Conservation (phyloP, 1,140 invertebrate species). For the Musca domestica region DNA sequence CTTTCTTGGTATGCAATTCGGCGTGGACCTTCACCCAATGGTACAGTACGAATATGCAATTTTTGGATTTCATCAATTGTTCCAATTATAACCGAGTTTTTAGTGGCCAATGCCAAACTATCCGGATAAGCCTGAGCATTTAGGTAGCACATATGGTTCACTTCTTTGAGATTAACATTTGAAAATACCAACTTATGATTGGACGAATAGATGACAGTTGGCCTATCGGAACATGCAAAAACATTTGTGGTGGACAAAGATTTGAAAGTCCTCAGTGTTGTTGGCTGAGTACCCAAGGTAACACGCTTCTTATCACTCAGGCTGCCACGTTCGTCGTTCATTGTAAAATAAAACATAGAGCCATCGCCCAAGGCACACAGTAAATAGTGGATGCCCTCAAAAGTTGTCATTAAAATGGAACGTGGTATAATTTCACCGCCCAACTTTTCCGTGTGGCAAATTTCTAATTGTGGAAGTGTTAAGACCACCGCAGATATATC, state of each 20-base stretch:
- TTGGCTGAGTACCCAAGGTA: conserved; percentile 95
- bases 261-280: conserved; percentile 85
- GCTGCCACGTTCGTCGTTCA: conserved; percentile 70
- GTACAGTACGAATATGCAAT: conserved; percentile 92
- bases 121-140: conserved; percentile 94
- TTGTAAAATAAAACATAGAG: conserved; percentile 93
- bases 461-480: conserved; percentile 72
- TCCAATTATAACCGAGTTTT: conserved; percentile 91
- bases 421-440: conserved; percentile 95
- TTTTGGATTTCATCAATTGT: conserved; percentile 99
- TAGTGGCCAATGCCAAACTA: conserved; percentile 90
- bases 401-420: conserved; percentile 90
- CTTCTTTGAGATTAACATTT: conserved; percentile 97
- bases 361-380: conserved; percentile 95
- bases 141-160: conserved; percentile 97
- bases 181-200: conserved; percentile 99
- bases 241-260: conserved; percentile 94
- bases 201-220: conserved; percentile 97
- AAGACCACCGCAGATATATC: conserved; percentile 91
- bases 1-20: conserved; percentile 93
- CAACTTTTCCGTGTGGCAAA: conserved; percentile 80
- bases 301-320: conserved; percentile 86
- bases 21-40: conserved; percentile 88
- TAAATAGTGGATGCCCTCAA: conserved; percentile 89
- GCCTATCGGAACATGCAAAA: conserved; percentile 97